Percentiles rank a stretch among this genome's conserved stretches.
These are phyloP conservation scores for Chaetura pelagica DNA, from an alignment of 2,113 vertebrate genomes.

Conservation along the genomic window DNA sequence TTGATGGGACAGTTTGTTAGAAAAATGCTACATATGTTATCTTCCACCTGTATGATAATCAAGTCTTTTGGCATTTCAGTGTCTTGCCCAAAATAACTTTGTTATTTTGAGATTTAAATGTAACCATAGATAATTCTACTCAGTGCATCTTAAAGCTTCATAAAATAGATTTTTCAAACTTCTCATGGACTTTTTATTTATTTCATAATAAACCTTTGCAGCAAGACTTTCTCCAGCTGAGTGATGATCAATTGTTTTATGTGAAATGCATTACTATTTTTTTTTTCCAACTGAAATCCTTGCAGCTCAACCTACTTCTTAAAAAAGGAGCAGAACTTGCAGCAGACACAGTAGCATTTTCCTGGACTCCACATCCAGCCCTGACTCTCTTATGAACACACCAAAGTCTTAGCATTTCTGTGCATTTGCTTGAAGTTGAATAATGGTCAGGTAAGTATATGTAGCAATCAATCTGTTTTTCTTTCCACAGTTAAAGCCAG, in stretches of 20 bases:
- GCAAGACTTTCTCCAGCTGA: constrained; percentile 60
- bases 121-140: constrained; percentile 85
- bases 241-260: neutral
- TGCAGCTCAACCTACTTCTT: neutral
- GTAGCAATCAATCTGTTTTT: neutral
- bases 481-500: neutral
- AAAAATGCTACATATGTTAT: constrained; percentile 65
- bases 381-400: rapidly evolving
- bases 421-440: neutral
- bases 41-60: constrained; percentile 73
- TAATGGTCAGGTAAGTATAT: neutral
- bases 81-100: constrained; percentile 79
- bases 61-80: constrained; percentile 82
- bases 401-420: neutral
- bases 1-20: constrained; percentile 70
- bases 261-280: rapidly evolving
- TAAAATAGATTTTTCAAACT: constrained; percentile 85
- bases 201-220: constrained; percentile 70
- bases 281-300: neutral
- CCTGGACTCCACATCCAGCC: neutral
- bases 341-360: neutral
- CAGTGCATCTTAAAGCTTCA: constrained; percentile 89
- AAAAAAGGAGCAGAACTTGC: neutral
- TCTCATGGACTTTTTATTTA: constrained; percentile 74
- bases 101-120: constrained; percentile 83